Conservation (phyloP, 1,140 invertebrate genomes). For the Pygmarrhopalites habei region DNA sequence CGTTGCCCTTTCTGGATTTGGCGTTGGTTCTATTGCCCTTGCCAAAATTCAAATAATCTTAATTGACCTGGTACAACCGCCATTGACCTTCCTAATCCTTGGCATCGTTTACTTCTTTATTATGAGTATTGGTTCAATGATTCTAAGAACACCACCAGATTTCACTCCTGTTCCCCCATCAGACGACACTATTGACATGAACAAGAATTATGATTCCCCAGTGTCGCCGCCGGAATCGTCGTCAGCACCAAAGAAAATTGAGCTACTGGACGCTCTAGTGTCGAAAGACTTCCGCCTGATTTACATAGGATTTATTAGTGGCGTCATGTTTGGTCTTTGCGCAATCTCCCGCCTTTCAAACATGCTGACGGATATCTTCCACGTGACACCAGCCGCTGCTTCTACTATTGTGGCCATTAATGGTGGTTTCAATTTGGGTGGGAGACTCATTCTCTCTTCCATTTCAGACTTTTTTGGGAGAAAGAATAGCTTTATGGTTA, state of each 20-base stretch:
- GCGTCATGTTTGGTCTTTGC: constrained; percentile 31
- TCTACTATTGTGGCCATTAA: constrained; percentile 33
- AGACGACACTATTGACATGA: too few relatives aligned
- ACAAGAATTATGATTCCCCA: too few relatives aligned
- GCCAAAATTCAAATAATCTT: constrained; percentile 25
- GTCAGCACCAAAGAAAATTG: too few relatives aligned
- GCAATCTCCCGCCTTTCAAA: constrained; percentile 25
- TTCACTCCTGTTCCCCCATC: too few relatives aligned
- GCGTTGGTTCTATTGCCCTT: constrained; percentile 29
- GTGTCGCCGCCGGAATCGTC: too few relatives aligned
- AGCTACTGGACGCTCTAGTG: constrained; percentile 24
- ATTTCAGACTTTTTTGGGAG: constrained; percentile 30
- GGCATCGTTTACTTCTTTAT: constrained; percentile 15
- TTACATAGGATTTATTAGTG: constrained; percentile 27
- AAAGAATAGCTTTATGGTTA: constrained; percentile 27
- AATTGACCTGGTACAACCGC: constrained; percentile 19
- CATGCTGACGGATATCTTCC: constrained; percentile 31
- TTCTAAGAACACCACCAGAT: constrained; percentile 24
- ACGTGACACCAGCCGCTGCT: constrained; percentile 13
- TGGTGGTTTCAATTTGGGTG: constrained; percentile 32
- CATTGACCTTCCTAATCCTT: constrained; percentile 30
- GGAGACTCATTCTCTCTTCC: constrained; percentile 26
- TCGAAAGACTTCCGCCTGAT: constrained; percentile 24
- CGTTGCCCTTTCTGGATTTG: constrained; percentile 34
- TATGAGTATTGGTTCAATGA: constrained; percentile 10